Evolutionary conservation across 35 echinoderm and acorn worm genomes (phyloP).

Genomic region (Lytechinus pictus): DNA sequence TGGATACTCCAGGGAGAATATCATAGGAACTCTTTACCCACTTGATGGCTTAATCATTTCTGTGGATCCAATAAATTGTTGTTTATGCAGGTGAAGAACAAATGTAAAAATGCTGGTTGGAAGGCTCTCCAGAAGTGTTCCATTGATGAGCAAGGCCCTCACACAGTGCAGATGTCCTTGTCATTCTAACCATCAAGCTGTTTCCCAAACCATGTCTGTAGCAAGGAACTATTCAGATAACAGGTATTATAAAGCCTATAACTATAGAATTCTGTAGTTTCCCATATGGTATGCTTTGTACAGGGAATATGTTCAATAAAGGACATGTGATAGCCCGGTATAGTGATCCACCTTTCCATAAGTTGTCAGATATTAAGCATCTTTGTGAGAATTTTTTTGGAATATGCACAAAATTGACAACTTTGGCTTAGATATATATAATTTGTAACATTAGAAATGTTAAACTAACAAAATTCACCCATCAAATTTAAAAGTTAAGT

Average conservation of each 20-base stretch:
- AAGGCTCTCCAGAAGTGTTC: neutral
- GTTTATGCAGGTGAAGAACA: neutral
- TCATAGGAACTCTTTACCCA: too few species aligned
- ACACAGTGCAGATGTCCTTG: neutral
- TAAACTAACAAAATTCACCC: too few species aligned
- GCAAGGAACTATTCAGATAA: neutral
- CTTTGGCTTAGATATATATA: too few species aligned
- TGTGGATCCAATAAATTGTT: neutral
- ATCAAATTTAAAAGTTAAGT: too few species aligned
- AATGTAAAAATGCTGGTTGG: neutral
- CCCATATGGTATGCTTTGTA: neutral
- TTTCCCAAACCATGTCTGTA: neutral
- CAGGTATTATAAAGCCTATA: neutral
- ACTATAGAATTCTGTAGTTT: neutral
- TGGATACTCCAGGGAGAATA: too few species aligned
- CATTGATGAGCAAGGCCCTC: neutral
- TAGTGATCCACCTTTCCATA: too few species aligned
- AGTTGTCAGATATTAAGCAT: too few species aligned
- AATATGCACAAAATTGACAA: too few species aligned
- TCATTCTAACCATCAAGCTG: neutral
- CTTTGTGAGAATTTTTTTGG: too few species aligned
- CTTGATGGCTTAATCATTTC: neutral
- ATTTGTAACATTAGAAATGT: too few species aligned
- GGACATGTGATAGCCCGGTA: too few species aligned
- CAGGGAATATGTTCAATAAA: too few species aligned